Evolutionary conservation across 2,888 invertebrate species (phyloP), one percentile per base, ranked within the genome.

Genomic region (Campopleginae sp.): DNA sequence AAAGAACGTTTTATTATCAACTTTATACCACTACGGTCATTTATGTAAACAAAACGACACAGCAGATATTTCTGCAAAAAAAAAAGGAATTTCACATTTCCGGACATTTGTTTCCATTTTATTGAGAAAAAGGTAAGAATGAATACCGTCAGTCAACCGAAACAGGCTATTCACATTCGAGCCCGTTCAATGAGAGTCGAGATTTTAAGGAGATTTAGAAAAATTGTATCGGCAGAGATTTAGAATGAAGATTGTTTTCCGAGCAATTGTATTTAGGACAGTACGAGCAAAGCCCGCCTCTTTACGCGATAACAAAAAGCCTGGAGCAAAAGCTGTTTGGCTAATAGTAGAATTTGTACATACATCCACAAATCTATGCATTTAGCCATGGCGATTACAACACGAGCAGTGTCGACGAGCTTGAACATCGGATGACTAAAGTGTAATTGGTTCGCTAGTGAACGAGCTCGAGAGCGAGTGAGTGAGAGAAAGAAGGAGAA

Each of bases 371-470:
- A 19, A 19, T 48, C 48, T 44, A 72, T 66, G 17, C 8, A 10
- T 17, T 17, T 68, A 38, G 7, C 27, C 0, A 38, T 78, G 48
- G 33, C 58, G 33, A 78, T n/a, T 46, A 63, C 70, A 63, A 27
- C 48, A 58, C 42, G 27, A 7, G 38, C 63, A 23, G 38, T 44
- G 61, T 48, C 71, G 33, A 27, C 58, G 31, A 42, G 71, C 71
- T 71, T 17, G 27, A 10, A 42, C 48, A 80, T 80, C 72, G 71
- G 48, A 70, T 80, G 48, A 71, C 65, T 72, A 65, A 72, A 80
- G 79, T 72, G 71, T 72, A 51, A 80, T 72, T 72, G 63, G 71
- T 80, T 80, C 51, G 31, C 63, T 65, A 46, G 48, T 51, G 71
- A 65, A 71, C 79, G 46, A 63, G 71, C 71, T 71, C 63, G 31